A percentile compares a stretch with the other conserved stretches of the same genome.
These are phyloP conservation scores for Anolis sagrei DNA, from an alignment of 2,113 vertebrate genomes.

Conservation along the genomic window DNA sequence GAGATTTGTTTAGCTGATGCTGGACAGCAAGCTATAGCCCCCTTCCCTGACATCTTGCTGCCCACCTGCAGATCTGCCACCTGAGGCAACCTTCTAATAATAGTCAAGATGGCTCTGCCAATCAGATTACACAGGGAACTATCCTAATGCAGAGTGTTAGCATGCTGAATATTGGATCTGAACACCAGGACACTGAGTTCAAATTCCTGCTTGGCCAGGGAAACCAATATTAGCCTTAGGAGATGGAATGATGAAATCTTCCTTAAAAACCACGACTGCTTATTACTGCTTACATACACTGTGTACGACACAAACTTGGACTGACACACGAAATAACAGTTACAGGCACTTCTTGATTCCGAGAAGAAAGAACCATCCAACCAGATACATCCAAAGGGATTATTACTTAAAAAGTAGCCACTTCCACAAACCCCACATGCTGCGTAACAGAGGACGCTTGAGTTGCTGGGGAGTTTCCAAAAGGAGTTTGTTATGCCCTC, in stretches of 20 bases:
- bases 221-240: no score
- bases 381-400: constrained; percentile 1
- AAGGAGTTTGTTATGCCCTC: background rate
- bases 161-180: no score
- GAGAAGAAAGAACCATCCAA: constrained; percentile 28
- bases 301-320: constrained; percentile 11
- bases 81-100: background rate
- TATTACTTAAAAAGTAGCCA: background rate
- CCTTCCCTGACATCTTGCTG: background rate
- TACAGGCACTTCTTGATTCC: background rate
- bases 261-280: no score
- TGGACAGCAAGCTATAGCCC: background rate
- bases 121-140: constrained; percentile 20
- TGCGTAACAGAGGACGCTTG: background rate
- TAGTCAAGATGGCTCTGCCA: background rate
- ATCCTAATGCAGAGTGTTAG: background rate
- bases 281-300: accelerated
- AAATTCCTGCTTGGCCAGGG: no score
- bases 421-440: background rate
- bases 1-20: background rate
- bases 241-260: no score
- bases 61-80: background rate
- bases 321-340: background rate
- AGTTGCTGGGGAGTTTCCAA: background rate
- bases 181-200: no score